Conservation (phyloP, 2,113 vertebrate species). For the Ginglymostoma cirratum region DNA sequence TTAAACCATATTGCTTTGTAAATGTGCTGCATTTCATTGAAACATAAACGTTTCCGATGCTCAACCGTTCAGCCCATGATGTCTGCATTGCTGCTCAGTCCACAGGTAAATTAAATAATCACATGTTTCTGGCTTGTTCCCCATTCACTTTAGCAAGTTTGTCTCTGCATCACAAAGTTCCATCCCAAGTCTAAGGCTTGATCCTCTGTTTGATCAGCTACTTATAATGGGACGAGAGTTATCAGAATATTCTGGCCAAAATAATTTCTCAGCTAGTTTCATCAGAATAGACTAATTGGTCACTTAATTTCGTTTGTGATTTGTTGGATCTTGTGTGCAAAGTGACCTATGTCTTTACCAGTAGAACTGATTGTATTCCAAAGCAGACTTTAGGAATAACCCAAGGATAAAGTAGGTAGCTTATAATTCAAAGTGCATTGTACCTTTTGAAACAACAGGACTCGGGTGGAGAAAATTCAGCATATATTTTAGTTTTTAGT, state of each 20-base stretch:
- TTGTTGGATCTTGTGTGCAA: background rate
- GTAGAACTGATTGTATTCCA: background rate
- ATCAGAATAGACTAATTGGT: background rate
- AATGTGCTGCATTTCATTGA: background rate
- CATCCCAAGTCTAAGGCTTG: background rate
- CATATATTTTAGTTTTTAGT: background rate
- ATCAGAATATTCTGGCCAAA: background rate
- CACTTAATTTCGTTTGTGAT: background rate
- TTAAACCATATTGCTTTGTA: background rate
- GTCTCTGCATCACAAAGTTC: background rate
- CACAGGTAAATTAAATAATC: background rate
- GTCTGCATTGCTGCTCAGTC: background rate
- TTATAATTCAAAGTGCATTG: background rate
- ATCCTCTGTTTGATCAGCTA: background rate
- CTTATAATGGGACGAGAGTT: background rate
- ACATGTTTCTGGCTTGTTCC: background rate
- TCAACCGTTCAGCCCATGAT: background rate
- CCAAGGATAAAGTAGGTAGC: background rate
- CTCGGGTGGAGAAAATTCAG: background rate
- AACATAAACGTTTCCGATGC: background rate
- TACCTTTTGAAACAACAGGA: background rate
- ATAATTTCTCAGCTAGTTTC: background rate
- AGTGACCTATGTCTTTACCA: background rate
- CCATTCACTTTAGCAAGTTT: background rate
- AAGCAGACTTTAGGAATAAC: background rate